These are phyloP conservation scores for Drosophila paramelanica DNA, from an alignment of 2,888 invertebrate genomes.

Conservation along the genomic window DNA sequence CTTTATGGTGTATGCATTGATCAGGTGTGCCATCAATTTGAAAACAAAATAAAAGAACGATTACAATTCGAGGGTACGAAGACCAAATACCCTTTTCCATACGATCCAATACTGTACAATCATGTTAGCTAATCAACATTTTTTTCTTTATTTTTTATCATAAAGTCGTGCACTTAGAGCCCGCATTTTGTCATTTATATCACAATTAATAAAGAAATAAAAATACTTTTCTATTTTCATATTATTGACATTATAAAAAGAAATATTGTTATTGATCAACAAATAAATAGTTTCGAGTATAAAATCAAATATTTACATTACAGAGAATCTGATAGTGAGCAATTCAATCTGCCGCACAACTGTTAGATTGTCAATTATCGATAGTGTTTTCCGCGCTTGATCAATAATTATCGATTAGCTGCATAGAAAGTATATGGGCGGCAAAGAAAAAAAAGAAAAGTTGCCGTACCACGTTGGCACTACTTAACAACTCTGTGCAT, in stretches of 20 bases:
- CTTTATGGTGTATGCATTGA: slow-evolving; percentile 53
- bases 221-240: no score
- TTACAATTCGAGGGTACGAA: neutral
- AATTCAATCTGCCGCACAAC: slow-evolving; percentile 20
- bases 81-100: slow-evolving; percentile 12
- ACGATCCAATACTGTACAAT: neutral
- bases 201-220: no score
- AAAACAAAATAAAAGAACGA: slow-evolving; percentile 24
- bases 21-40: slow-evolving; percentile 64
- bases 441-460: slow-evolving; percentile 43
- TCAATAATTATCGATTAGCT: slow-evolving; percentile 80
- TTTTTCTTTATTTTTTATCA: neutral
- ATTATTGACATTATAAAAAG: neutral
- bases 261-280: no score
- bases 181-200: no score
- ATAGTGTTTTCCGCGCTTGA: slow-evolving; percentile 70
- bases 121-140: neutral
- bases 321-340: slow-evolving; percentile 32
- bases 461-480: slow-evolving; percentile 38
- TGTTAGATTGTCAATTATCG: slow-evolving; percentile 79
- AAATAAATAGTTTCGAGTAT: neutral
- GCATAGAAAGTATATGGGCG: slow-evolving; percentile 53
- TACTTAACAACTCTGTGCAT: slow-evolving; percentile 40
- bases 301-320: slow-evolving; percentile 6
- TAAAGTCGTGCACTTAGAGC: neutral